Conservation (phyloP, 2,113 vertebrate species). For the Propithecus coquereli region DNA sequence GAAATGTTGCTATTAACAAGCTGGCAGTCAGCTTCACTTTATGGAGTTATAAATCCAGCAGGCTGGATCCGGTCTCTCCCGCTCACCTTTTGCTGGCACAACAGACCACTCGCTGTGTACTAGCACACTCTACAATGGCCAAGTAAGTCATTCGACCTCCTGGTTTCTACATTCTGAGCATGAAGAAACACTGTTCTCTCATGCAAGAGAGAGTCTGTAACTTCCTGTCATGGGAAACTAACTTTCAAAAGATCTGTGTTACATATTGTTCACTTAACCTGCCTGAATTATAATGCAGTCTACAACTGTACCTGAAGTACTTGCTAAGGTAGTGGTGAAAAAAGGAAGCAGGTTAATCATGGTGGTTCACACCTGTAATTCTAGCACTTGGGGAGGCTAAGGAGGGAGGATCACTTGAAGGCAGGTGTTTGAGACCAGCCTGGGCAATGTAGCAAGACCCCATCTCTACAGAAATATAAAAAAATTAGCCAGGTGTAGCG, state of each 20-base stretch:
- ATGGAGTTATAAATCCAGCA: neutral
- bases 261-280: neutral
- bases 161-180: neutral
- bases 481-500: no score
- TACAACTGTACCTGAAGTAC: neutral
- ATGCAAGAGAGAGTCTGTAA: neutral
- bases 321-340: neutral
- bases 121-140: neutral
- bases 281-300: neutral
- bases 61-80: neutral
- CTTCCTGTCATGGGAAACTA: neutral
- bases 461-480: no score
- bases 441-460: no score
- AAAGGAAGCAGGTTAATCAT: neutral
- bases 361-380: no score
- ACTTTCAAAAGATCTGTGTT: neutral
- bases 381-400: no score
- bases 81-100: neutral
- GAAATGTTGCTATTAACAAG: neutral
- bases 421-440: no score
- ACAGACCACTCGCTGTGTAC: neutral
- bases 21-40: neutral
- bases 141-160: neutral
- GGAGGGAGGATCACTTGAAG: no score
- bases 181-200: slow-evolving; percentile 1